phyloP scores from a whole-genome alignment of 1,140 invertebrate species.

The Semibalanus balanoides region DNA sequence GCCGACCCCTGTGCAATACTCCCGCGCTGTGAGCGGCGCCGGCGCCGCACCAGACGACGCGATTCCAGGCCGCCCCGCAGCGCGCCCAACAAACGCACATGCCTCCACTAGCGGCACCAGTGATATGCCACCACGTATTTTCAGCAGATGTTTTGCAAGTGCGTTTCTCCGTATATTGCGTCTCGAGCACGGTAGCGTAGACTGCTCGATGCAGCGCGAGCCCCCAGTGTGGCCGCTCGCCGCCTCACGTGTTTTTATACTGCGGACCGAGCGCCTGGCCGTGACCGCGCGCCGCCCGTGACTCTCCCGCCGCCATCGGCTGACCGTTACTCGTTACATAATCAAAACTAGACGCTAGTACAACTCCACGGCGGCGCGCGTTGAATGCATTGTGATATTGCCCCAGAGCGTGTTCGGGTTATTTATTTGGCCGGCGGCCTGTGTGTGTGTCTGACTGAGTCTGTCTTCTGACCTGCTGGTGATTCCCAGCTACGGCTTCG shows the following conservation, averaged over 20 bases:
- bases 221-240: too few relatives aligned
- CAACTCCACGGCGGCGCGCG: neutral
- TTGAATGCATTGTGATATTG: neutral
- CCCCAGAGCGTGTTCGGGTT: neutral
- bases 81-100: neutral
- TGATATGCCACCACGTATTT: neutral
- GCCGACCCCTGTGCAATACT: neutral
- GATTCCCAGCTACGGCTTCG: neutral
- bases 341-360: neutral
- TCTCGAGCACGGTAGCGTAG: neutral
- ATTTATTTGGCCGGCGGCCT: neutral
- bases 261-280: too few relatives aligned
- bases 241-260: neutral
- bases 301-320: too few relatives aligned
- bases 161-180: neutral
- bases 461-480: too few relatives aligned
- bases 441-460: neutral
- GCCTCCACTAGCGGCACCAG: neutral
- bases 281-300: too few relatives aligned
- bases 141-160: neutral
- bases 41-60: neutral
- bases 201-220: too few relatives aligned
- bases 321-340: neutral
- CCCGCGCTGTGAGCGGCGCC: neutral
- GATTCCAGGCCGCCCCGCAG: neutral